phyloP scores from a whole-genome alignment of 2,113 vertebrate species.

The Ciconia maguari region DNA sequence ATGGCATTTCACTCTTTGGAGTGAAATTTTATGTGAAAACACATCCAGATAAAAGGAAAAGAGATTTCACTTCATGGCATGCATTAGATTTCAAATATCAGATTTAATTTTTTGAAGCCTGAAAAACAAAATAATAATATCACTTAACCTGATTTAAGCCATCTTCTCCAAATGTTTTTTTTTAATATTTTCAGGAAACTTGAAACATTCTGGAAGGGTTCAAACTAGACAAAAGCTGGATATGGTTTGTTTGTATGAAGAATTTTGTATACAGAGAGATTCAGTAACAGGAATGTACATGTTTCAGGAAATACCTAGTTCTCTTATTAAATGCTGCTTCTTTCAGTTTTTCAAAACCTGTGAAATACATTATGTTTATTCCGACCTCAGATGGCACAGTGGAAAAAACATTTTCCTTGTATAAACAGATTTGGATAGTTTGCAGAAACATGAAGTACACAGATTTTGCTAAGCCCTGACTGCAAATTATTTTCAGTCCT shows the following conservation, averaged over 20 bases:
- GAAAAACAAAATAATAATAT: neutral
- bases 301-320: conserved; percentile 33
- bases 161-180: neutral
- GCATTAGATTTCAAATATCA: neutral
- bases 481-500: neutral
- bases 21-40: neutral
- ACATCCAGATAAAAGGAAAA: neutral
- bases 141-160: neutral
- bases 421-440: neutral
- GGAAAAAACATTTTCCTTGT: neutral
- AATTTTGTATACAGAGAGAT: conserved; percentile 2
- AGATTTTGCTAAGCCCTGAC: neutral
- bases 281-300: neutral
- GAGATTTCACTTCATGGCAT: neutral
- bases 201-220: conserved; percentile 5
- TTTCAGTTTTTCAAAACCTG: neutral
- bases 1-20: neutral
- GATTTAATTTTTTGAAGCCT: neutral
- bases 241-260: conserved; percentile 53
- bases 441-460: neutral
- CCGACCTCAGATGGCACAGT: neutral
- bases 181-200: conserved; percentile 37
- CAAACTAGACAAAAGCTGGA: conserved; percentile 57
- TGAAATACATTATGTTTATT: neutral
- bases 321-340: conserved; percentile 4